Conservation (phyloP, 2,888 invertebrate genomes). For the Neoitamus cyanurus region DNA sequence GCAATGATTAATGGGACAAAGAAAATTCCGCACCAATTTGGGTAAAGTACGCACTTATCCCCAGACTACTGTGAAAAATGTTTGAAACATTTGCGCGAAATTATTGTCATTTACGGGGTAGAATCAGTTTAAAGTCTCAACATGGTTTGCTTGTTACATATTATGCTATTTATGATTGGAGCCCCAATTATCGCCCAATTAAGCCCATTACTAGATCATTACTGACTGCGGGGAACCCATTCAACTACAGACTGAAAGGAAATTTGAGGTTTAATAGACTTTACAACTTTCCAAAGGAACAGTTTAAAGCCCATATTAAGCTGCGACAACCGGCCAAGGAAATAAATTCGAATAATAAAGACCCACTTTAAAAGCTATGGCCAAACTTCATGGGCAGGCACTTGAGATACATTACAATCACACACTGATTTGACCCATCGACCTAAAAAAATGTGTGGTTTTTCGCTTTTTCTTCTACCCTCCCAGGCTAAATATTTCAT, state of each 20-base stretch:
- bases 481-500: not conserved
- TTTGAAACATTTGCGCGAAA: not conserved
- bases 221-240: not conserved
- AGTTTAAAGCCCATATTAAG: not conserved
- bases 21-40: conserved; percentile 1
- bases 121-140: not conserved
- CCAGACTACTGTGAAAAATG: not conserved
- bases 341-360: not conserved
- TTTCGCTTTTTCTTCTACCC: not conserved
- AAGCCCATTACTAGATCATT: not conserved
- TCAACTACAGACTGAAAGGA: not conserved
- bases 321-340: no score
- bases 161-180: not conserved
- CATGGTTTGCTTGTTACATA: not conserved
- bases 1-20: conserved; percentile 13
- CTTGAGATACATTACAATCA: not conserved
- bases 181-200: not conserved
- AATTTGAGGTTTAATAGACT: not conserved
- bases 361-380: not conserved
- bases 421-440: not conserved
- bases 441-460: not conserved
- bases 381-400: not conserved
- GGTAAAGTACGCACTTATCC: not conserved
- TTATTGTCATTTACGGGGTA: not conserved
- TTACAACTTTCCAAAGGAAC: not conserved